Base-by-base conservation (phyloP, 2,888 invertebrate genomes). In the Cremastobaeus sp. region DNA sequence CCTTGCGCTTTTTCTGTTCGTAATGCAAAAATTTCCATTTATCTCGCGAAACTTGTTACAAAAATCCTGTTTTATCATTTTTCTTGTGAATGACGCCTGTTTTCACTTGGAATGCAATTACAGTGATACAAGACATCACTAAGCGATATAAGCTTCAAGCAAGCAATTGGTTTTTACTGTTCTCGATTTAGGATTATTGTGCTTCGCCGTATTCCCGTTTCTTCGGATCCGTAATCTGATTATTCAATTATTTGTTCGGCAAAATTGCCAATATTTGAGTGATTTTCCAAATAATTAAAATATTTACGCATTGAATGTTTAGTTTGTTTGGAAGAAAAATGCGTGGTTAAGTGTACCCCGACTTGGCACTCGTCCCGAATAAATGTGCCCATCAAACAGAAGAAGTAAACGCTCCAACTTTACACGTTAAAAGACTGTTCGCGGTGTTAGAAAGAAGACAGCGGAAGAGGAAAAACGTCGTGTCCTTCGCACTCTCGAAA, bases 31-130 rank as follows among this genome's bases (percentile, higher is more conserved):
- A 62, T 34, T 32, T 18, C 25, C 43, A 52, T 43, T 64, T 43
- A 15, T 34, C 25, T 15, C 18, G 28, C 18, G 21, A 15, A 50
- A 34, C 62, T 47, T 37, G 20, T 21, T 17, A 37, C 43, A 52
- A 62, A 60, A 62, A 62, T 25, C 39, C 25, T 20, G 18, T 28
- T 25, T 50, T 25, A 43, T 64, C 52, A 52, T 64, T 43, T 34
- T 43, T 52, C 50, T 52, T 64, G 43, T 25, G 34, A 32, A 12
- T 35, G 39, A 12, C 37, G 20, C 18, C 28, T 18, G 18, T 11
- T 11, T 28, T 25, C 30, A 21, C 21, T 30, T 17, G 34, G 21
- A 54, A 54, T 45, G 35, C 54, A 45, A 64, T 64, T 54, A 54
- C 18, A 45, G 20, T 3, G 11, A 35, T 8, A 41, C 32, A 30